These are phyloP conservation scores for Neosilurus hyrtlii DNA, from an alignment of 2,797 vertebrate species.

Conservation along the genomic window DNA sequence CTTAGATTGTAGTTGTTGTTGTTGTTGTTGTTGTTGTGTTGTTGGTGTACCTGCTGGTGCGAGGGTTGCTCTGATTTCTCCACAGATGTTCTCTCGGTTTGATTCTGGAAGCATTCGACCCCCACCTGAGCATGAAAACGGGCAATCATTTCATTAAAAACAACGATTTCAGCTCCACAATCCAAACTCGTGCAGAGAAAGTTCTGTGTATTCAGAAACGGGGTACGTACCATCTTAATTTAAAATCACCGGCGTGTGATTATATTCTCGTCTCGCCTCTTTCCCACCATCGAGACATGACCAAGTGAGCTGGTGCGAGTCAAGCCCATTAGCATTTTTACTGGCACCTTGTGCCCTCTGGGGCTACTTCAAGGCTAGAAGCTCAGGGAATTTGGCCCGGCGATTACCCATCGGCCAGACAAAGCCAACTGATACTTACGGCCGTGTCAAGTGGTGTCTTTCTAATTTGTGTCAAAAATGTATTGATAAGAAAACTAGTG, in stretches of 20 bases:
- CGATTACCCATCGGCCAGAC: too few relatives aligned
- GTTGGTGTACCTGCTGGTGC: conserved; percentile 67
- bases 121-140: conserved; percentile 60
- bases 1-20: background rate
- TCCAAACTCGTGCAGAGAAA: background rate
- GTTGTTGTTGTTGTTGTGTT: background rate
- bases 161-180: background rate
- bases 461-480: too few relatives aligned
- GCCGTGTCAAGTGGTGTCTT: too few relatives aligned
- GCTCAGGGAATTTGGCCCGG: too few relatives aligned
- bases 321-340: too few relatives aligned
- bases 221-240: background rate
- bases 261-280: too few relatives aligned
- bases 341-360: too few relatives aligned
- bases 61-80: conserved; percentile 69
- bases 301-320: too few relatives aligned
- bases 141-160: background rate
- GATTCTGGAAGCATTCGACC: conserved; percentile 70
- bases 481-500: too few relatives aligned
- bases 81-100: conserved; percentile 66
- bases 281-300: too few relatives aligned
- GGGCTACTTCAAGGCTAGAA: too few relatives aligned
- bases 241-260: background rate
- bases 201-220: background rate
- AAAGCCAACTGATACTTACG: too few relatives aligned